phyloP scores from a whole-genome alignment of 2,113 vertebrate species.

The Sphyrna mokarran region DNA sequence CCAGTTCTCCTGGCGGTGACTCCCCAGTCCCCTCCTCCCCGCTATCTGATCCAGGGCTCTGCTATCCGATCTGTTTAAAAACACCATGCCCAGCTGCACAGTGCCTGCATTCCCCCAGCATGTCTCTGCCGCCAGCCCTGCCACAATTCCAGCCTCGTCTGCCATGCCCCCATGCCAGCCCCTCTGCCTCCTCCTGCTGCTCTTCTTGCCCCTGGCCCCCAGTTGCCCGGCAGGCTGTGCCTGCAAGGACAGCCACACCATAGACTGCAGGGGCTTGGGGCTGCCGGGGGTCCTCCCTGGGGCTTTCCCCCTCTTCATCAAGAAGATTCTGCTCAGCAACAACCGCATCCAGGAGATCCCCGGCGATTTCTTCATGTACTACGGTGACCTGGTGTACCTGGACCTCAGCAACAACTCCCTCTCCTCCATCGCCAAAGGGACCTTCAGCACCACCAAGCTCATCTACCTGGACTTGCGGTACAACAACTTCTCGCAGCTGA shows the following conservation, averaged over 20 bases:
- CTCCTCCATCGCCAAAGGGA: conserved; percentile 76
- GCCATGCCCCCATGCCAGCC: conserved; percentile 61
- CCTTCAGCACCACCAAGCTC: conserved; percentile 83
- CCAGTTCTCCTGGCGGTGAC: not conserved
- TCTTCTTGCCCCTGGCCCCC: conserved; percentile 51
- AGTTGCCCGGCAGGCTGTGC: conserved; percentile 74
- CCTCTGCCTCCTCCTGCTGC: conserved; percentile 54
- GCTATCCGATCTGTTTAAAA: conserved; percentile 66
- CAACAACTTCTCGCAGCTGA: conserved; percentile 88
- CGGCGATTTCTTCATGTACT: conserved; percentile 88
- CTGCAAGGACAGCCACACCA: conserved; percentile 82
- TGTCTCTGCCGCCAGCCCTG: conserved; percentile 46
- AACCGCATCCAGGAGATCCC: conserved; percentile 87
- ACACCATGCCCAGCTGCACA: conserved; percentile 42
- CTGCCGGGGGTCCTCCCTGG: conserved; percentile 75
- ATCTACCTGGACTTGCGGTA: conserved; percentile 88
- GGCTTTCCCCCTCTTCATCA: conserved; percentile 83
- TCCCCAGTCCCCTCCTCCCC: not conserved
- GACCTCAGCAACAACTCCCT: conserved; percentile 93
- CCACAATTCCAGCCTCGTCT: conserved; percentile 52
- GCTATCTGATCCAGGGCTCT: conserved; percentile 62
- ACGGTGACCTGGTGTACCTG: conserved; percentile 89
- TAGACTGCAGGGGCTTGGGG: conserved; percentile 76
- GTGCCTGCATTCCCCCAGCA: conserved; percentile 50
- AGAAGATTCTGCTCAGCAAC: conserved; percentile 81